Conservation (phyloP, 2,888 invertebrate species). For the Poecilus cupreus region DNA sequence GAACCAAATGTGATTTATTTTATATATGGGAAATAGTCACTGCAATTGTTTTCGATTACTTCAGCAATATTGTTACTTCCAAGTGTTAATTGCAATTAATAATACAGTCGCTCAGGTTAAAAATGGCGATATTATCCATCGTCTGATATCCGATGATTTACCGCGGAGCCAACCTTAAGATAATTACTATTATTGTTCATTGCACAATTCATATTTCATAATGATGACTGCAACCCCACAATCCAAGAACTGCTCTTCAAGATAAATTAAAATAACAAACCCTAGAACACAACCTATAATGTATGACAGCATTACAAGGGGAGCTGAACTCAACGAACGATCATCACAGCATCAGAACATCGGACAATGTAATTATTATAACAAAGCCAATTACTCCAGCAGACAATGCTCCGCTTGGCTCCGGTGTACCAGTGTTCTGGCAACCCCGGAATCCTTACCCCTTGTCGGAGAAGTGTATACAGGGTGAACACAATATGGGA, state of each 20-base stretch:
- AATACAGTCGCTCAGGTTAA: too few relatives aligned
- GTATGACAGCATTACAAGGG: background rate
- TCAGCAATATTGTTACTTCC: too few relatives aligned
- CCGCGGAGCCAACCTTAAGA: too few relatives aligned
- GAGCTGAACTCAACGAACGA: background rate
- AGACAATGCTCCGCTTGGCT: constrained; percentile 12
- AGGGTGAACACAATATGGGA: background rate
- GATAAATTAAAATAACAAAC: constrained; percentile 2
- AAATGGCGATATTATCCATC: too few relatives aligned
- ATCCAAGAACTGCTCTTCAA: background rate
- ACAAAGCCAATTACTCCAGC: constrained; percentile 39
- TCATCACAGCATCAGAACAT: background rate
- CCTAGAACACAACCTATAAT: background rate
- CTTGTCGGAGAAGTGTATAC: background rate
- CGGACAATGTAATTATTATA: constrained; percentile 50
- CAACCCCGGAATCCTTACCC: constrained; percentile 5
- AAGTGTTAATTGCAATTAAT: too few relatives aligned
- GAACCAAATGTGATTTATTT: too few relatives aligned
- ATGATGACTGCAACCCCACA: background rate
- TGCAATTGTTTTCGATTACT: too few relatives aligned
- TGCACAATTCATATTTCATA: too few relatives aligned
- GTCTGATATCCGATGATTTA: too few relatives aligned
- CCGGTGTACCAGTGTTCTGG: background rate
- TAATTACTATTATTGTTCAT: too few relatives aligned
- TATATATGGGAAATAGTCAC: too few relatives aligned